A percentile compares a stretch with the other conserved stretches of the same genome.
These are phyloP conservation scores for Turdus rufiventris DNA, from an alignment of 2,113 vertebrate genomes.

Conservation along the genomic window DNA sequence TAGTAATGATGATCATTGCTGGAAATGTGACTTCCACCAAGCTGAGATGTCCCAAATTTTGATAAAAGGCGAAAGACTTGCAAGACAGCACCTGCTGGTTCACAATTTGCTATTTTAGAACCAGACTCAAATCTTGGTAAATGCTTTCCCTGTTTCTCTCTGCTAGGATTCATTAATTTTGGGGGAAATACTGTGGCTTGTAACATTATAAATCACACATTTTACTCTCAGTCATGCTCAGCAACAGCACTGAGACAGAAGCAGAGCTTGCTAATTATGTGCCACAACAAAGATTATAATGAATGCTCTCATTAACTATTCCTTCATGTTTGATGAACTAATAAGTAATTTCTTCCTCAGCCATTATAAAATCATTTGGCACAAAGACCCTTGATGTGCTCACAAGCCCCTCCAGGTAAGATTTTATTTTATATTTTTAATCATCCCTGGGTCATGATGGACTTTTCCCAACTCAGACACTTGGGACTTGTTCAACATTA, in stretches of 20 bases:
- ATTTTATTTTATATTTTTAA: slow-evolving; percentile 44
- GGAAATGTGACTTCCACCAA: neutral
- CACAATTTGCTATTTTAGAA: neutral
- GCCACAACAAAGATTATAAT: slow-evolving; percentile 40
- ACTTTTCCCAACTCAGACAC: neutral
- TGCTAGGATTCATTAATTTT: neutral
- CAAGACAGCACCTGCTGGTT: neutral
- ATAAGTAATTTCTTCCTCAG: slow-evolving; percentile 59
- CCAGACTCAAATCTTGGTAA: neutral
- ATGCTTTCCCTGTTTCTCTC: neutral
- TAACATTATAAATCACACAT: slow-evolving; percentile 4
- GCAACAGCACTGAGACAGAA: neutral
- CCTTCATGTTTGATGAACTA: slow-evolving; percentile 49
- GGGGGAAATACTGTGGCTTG: neutral
- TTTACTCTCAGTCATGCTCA: neutral
- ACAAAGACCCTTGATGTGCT: neutral
- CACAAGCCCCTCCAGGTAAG: slow-evolving; percentile 3
- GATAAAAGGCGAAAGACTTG: neutral
- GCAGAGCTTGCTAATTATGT: slow-evolving; percentile 35
- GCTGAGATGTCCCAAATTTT: fast-evolving
- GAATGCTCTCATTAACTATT: slow-evolving; percentile 33
- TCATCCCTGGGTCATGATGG: neutral
- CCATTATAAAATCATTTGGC: slow-evolving; percentile 54
- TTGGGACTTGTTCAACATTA: too few species aligned
- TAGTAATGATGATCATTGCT: neutral